Conservation (phyloP, 1,140 invertebrate species). For the Cyrtorhinus lividipennis region DNA sequence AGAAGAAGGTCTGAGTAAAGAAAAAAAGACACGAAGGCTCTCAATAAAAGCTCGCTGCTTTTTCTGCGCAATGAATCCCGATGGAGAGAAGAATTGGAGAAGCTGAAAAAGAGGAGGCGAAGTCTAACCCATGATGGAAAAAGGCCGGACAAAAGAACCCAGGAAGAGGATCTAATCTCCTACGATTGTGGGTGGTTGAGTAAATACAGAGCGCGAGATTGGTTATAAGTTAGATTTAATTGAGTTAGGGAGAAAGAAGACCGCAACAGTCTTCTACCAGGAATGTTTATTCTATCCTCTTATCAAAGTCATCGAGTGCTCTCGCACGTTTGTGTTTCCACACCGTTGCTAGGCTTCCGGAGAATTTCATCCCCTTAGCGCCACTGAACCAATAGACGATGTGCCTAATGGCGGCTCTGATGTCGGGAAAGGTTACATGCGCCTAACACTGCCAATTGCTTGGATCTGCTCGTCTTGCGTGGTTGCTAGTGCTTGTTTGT, state of each 20-base stretch:
- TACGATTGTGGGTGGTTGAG: slow-evolving; percentile 1
- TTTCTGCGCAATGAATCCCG: not conserved
- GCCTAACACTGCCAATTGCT: no score
- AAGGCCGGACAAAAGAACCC: not conserved
- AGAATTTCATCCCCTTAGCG: no score
- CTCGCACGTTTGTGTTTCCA: not conserved
- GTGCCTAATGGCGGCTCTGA: no score
- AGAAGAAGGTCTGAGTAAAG: no score
- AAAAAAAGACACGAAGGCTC: not conserved
- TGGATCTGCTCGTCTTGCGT: no score
- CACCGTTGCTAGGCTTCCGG: no score
- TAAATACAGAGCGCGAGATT: slow-evolving; percentile 1
- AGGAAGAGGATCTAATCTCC: not conserved
- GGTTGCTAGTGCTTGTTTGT: no score
- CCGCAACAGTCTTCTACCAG: not conserved
- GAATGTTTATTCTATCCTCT: not conserved
- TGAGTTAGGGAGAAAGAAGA: not conserved
- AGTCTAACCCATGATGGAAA: not conserved
- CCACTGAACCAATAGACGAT: no score
- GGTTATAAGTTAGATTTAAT: slow-evolving; percentile 9
- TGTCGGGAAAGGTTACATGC: no score
- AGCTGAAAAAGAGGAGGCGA: not conserved
- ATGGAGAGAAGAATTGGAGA: no score
- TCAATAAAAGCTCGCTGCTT: not conserved
- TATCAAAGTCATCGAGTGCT: slow-evolving; percentile 5